A percentile compares a stretch with the other conserved stretches of the same genome.
Evolutionary conservation across 2,888 invertebrate genomes (phyloP).

Genomic region (Apocheima hispidaria): DNA sequence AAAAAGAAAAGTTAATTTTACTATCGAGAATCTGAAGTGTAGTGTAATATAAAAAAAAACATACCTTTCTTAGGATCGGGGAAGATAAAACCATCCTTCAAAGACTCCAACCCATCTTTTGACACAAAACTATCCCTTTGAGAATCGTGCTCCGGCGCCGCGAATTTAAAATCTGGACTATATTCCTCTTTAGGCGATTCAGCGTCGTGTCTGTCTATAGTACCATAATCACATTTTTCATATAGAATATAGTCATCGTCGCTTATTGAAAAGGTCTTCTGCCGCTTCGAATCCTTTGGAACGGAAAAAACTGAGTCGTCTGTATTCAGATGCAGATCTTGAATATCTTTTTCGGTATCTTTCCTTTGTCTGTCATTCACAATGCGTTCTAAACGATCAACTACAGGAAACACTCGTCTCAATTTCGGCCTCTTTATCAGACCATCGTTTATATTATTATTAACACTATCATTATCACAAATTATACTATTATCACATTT

Average conservation of each 20-base stretch:
- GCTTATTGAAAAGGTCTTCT: conserved; percentile 72
- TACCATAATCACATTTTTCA: conserved; percentile 80
- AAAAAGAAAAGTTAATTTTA: not conserved
- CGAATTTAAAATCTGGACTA: conserved; percentile 41
- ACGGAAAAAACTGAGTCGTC: conserved; percentile 75
- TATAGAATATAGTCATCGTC: conserved; percentile 74
- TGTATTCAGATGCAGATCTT: conserved; percentile 68
- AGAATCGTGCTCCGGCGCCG: conserved; percentile 27
- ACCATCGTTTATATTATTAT: conserved; percentile 53
- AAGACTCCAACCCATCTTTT: conserved; percentile 24
- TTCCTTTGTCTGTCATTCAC: conserved; percentile 64
- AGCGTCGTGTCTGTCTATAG: conserved; percentile 65
- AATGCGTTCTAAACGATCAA: conserved; percentile 72
- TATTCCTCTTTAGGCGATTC: conserved; percentile 63
- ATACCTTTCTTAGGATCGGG: conserved; percentile 55
- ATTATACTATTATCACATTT: conserved; percentile 81
- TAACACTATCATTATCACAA: conserved; percentile 59
- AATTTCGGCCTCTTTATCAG: conserved; percentile 77
- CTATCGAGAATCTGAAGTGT: too few species aligned
- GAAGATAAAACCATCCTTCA: conserved; percentile 59
- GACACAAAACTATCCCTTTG: conserved; percentile 17
- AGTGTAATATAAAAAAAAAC: too few species aligned
- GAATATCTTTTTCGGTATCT: conserved; percentile 65
- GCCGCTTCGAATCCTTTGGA: conserved; percentile 67
- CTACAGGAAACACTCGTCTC: conserved; percentile 69